Conservation (phyloP, 2,113 vertebrate species). For the Hippopotamus amphibius region DNA sequence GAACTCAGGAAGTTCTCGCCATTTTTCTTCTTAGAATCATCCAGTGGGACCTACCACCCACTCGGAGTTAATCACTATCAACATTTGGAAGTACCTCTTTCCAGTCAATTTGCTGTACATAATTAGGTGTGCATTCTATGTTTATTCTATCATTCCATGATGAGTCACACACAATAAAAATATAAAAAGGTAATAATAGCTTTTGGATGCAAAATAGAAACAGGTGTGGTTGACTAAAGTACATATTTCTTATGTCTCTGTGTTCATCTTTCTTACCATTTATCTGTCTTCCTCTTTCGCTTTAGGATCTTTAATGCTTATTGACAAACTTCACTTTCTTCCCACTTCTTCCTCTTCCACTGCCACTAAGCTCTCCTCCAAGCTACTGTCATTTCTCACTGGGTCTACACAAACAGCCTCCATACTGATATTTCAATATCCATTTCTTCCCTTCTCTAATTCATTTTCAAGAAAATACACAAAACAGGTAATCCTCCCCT, state of each 20-base stretch:
- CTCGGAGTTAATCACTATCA: neutral
- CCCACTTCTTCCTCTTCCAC: neutral
- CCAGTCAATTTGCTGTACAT: neutral
- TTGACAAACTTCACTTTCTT: neutral
- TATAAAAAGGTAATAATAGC: neutral
- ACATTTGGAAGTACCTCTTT: neutral
- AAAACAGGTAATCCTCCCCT: neutral
- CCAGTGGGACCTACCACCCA: neutral
- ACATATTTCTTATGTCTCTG: neutral
- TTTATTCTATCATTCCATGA: neutral
- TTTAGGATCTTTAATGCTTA: neutral
- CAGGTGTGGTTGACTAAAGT: neutral
- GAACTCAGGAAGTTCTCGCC: neutral
- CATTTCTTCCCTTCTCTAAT: neutral
- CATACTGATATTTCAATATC: neutral
- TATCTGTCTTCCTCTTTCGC: neutral
- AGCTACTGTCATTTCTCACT: neutral
- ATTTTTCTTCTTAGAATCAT: neutral
- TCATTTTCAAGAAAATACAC: neutral
- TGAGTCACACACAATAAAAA: neutral
- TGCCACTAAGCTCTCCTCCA: neutral
- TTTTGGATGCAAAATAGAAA: neutral
- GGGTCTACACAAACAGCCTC: neutral
- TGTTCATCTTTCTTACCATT: neutral
- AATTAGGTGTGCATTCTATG: neutral